A percentile compares a stretch with the other conserved stretches of the same genome.
phyloP scores from a whole-genome alignment of 2,888 invertebrate species.

The Oscheius myriophilus region DNA sequence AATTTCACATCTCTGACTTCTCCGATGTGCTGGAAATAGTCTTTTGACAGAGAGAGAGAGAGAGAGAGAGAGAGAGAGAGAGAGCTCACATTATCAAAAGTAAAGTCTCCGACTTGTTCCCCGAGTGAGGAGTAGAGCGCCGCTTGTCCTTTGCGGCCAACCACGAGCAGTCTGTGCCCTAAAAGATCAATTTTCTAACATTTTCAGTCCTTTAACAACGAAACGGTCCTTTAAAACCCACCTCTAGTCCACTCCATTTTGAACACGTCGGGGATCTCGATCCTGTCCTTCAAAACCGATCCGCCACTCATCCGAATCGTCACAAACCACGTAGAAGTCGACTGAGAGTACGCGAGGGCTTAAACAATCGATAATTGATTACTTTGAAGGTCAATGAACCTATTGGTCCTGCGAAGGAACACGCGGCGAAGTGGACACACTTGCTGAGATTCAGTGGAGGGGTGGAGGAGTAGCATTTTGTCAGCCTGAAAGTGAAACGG shows the following conservation, averaged over 20 bases:
- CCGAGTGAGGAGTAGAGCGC: slow-evolving; percentile 41
- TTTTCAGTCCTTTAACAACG: too few relatives aligned
- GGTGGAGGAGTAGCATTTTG: slow-evolving; percentile 33
- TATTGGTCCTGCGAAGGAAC: slow-evolving; percentile 55
- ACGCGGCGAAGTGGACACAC: slow-evolving; percentile 50
- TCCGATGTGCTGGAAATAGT: slow-evolving; percentile 20
- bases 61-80: not conserved
- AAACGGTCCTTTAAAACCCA: not conserved
- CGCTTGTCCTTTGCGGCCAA: slow-evolving; percentile 37
- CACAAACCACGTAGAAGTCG: slow-evolving; percentile 36
- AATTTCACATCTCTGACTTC: slow-evolving; percentile 24
- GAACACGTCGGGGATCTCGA: slow-evolving; percentile 39
- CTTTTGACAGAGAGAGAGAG: not conserved
- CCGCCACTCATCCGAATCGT: slow-evolving; percentile 44
- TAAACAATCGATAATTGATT: too few relatives aligned
- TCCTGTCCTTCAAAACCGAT: slow-evolving; percentile 35
- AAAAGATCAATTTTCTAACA: not conserved
- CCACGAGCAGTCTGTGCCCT: slow-evolving; percentile 48
- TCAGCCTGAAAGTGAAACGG: slow-evolving; percentile 33
- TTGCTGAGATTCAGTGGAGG: slow-evolving; percentile 40
- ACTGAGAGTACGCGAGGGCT: slow-evolving; percentile 36
- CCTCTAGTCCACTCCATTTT: slow-evolving; percentile 50
- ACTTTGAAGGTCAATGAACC: slow-evolving; percentile 33
- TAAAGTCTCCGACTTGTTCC: slow-evolving; percentile 39
- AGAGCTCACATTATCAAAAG: slow-evolving; percentile 32